phyloP scores from a whole-genome alignment of 2,113 vertebrate species.

The Poeciliopsis turrubarensis region DNA sequence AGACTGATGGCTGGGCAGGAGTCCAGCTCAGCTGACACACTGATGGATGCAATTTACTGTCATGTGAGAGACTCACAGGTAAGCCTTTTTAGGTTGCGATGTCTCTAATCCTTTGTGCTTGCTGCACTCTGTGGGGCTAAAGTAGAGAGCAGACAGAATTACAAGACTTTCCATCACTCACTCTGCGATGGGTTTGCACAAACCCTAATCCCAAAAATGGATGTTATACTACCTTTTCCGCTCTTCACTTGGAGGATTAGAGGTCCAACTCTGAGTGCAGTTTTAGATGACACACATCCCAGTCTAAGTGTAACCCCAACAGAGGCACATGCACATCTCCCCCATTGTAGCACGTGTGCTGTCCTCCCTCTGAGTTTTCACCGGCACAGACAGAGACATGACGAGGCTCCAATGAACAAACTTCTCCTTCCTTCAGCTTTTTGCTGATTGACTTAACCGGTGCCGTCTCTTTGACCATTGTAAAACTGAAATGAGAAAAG shows the following conservation, averaged over 20 bases:
- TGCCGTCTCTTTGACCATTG: no score
- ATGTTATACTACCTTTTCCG: slow-evolving; percentile 24
- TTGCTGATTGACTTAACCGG: no score
- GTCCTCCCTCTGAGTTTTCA: no score
- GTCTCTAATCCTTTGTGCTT: slow-evolving; percentile 30
- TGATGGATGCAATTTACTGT: slow-evolving; percentile 32
- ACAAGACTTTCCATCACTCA: slow-evolving; percentile 33
- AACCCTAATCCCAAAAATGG: slow-evolving; percentile 40
- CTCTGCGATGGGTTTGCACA: slow-evolving; percentile 24
- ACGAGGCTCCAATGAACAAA: no score
- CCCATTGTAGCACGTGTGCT: no score
- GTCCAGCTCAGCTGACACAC: slow-evolving; percentile 1
- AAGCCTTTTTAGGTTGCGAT: slow-evolving; percentile 18
- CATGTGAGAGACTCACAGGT: slow-evolving; percentile 24
- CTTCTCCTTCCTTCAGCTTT: no score
- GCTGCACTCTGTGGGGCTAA: slow-evolving; percentile 20
- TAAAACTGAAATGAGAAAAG: no score
- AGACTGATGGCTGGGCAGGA: not conserved
- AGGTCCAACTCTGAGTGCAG: slow-evolving; percentile 22
- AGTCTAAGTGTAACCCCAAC: not conserved
- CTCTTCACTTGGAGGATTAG: slow-evolving; percentile 33
- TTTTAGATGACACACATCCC: slow-evolving; percentile 14
- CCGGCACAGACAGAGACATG: no score
- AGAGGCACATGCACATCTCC: not conserved
- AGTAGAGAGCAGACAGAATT: slow-evolving; percentile 30